Percentiles rank a stretch among this genome's conserved stretches.
phyloP scores from a whole-genome alignment of 2,797 vertebrate genomes.

The Ataeniobius toweri region DNA sequence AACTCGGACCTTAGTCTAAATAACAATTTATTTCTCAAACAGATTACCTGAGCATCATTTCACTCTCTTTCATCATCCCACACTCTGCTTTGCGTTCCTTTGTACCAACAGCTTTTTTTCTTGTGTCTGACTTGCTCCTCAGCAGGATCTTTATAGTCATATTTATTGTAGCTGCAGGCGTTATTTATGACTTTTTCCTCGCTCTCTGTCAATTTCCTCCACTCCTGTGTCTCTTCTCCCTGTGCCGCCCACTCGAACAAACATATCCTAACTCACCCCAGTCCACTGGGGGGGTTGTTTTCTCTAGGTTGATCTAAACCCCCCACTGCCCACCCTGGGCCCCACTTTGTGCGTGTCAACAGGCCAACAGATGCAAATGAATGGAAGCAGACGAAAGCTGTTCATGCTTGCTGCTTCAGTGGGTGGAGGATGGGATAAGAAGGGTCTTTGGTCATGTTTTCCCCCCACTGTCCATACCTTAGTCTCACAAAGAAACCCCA shows the following conservation, averaged over 20 bases:
- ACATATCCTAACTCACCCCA: conserved; percentile 35
- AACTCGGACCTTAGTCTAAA: conserved; percentile 29
- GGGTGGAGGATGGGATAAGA: conserved; percentile 60
- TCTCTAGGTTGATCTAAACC: conserved; percentile 51
- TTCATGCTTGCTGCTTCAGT: conserved; percentile 43
- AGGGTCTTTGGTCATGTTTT: conserved; percentile 31
- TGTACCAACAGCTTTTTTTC: not conserved
- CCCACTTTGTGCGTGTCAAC: conserved; percentile 67
- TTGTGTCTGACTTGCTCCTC: conserved; percentile 20
- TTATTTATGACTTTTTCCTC: conserved; percentile 33
- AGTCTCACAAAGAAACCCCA: conserved; percentile 17
- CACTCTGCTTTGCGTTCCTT: conserved; percentile 14
- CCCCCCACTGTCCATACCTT: conserved; percentile 21
- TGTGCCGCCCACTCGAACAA: conserved; percentile 19
- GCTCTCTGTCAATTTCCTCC: conserved; percentile 14
- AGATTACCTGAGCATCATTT: conserved; percentile 34
- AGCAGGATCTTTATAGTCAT: conserved; percentile 23
- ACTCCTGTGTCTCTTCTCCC: conserved; percentile 22
- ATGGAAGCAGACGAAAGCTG: conserved; percentile 56
- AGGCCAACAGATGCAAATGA: conserved; percentile 71
- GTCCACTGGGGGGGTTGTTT: conserved; percentile 38
- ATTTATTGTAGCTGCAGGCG: conserved; percentile 22
- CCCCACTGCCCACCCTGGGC: conserved; percentile 49
- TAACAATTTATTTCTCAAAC: conserved; percentile 42
- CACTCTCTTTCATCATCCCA: conserved; percentile 35